Percentiles rank a stretch among this genome's conserved stretches.
phyloP scores from a whole-genome alignment of 2,888 invertebrate species.

The Nomada ferruginata region DNA sequence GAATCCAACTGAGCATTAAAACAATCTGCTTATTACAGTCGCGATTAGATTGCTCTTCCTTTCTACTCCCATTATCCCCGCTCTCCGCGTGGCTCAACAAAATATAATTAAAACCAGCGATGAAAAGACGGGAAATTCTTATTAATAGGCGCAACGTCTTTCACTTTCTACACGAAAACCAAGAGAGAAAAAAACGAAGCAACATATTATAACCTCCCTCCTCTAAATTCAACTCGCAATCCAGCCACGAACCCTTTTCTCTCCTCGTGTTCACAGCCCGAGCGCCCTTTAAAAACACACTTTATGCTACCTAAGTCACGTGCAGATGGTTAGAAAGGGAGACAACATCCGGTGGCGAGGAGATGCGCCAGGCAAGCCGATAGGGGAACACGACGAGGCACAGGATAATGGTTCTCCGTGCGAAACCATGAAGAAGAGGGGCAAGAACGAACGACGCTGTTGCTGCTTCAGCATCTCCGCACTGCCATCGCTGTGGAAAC shows the following conservation, averaged over 20 bases:
- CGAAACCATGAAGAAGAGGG: slow-evolving; percentile 19
- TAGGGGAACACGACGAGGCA: slow-evolving; percentile 33
- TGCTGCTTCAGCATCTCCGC: slow-evolving; percentile 28
- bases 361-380: slow-evolving; percentile 26
- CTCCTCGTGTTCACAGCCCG: slow-evolving; percentile 37
- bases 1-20: background rate
- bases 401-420: slow-evolving; percentile 28
- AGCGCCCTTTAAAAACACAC: slow-evolving; percentile 21
- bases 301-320: slow-evolving; percentile 49
- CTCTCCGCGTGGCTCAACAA: too few species aligned
- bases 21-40: background rate
- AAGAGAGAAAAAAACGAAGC: background rate
- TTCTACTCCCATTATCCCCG: background rate
- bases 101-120: background rate
- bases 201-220: slow-evolving; percentile 3
- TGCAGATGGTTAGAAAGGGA: slow-evolving; percentile 41
- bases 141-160: background rate
- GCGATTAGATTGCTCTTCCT: background rate
- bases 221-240: slow-evolving; percentile 10
- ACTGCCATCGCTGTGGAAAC: slow-evolving; percentile 54
- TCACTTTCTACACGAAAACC: background rate
- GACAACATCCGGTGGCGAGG: slow-evolving; percentile 54
- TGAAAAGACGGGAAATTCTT: background rate
- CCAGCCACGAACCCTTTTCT: slow-evolving; percentile 5
- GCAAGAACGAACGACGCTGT: slow-evolving; percentile 11